Conservation (phyloP, 2,888 invertebrate genomes). For the Drosophila acutilabella region DNA sequence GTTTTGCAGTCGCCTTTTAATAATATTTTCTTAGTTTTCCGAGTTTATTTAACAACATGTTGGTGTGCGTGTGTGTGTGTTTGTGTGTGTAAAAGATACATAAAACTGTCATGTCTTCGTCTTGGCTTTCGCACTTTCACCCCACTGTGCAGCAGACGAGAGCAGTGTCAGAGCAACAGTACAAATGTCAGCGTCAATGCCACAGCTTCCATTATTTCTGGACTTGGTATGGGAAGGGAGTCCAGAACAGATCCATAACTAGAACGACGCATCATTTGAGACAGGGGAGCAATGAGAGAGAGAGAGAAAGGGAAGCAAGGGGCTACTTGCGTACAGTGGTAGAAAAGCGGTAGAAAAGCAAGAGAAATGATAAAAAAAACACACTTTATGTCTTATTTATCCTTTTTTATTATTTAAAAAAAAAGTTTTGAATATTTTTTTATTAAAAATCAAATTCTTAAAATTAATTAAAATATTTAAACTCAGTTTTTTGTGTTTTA, state of each 20-base stretch:
- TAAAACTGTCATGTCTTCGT: slow-evolving; percentile 50
- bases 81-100: slow-evolving; percentile 18
- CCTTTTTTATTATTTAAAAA: too few relatives aligned
- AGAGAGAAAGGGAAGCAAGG: too few relatives aligned
- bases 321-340: not conserved
- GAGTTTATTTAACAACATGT: slow-evolving; percentile 28
- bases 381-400: too few relatives aligned
- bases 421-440: too few relatives aligned
- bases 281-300: not conserved
- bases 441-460: too few relatives aligned
- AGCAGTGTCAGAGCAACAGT: slow-evolving; percentile 59
- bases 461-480: too few relatives aligned
- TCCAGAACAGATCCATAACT: slow-evolving; percentile 15
- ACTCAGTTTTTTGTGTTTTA: too few relatives aligned
- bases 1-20: slow-evolving; percentile 24
- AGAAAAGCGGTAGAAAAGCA: too few relatives aligned
- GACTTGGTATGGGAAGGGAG: slow-evolving; percentile 1
- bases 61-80: slow-evolving; percentile 1
- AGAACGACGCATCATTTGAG: slow-evolving; percentile 1
- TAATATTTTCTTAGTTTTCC: slow-evolving; percentile 23
- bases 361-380: too few relatives aligned
- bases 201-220: slow-evolving; percentile 56
- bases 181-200: slow-evolving; percentile 64
- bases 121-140: slow-evolving; percentile 29
- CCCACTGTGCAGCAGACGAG: slow-evolving; percentile 44